Conservation (phyloP, 2,797 vertebrate genomes). For the Ctenochaetus hawaiiensis region DNA sequence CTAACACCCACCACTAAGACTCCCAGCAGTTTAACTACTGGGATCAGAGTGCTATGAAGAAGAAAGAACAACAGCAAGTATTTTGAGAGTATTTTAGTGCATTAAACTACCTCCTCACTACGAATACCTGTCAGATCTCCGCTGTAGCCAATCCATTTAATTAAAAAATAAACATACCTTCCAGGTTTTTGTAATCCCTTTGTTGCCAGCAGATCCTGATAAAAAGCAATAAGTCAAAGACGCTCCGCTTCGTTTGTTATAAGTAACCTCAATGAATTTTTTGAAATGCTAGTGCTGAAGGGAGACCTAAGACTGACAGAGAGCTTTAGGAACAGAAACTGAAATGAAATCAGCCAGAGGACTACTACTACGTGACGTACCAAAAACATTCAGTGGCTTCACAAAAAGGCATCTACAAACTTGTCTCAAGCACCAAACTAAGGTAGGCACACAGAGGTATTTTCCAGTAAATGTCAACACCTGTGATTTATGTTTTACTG, state of each 20-base stretch:
- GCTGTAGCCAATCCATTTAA: neutral
- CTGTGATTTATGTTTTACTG: constrained; percentile 15
- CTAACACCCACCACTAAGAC: neutral
- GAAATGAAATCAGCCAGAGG: constrained; percentile 30
- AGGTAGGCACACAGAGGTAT: neutral
- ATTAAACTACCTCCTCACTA: neutral
- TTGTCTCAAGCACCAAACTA: neutral
- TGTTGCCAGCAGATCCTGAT: constrained; percentile 13
- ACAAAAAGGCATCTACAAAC: constrained; percentile 12
- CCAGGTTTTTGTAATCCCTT: neutral
- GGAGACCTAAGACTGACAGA: constrained; percentile 14
- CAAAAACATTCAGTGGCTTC: neutral
- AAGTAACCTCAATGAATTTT: constrained; percentile 6
- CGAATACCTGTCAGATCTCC: neutral
- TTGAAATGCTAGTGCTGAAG: neutral
- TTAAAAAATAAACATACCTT: neutral
- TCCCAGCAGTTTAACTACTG: neutral
- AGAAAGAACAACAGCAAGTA: neutral
- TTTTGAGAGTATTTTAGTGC: neutral
- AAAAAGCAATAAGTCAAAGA: neutral
- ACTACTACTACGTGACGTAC: neutral
- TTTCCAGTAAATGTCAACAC: constrained; percentile 8
- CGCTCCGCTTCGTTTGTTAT: neutral
- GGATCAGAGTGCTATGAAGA: constrained; percentile 4
- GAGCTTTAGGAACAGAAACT: constrained; percentile 46